Evolutionary conservation across 2,113 vertebrate species (phyloP), one percentile per base, ranked within the genome.

Genomic region (Cyprinodon tularosa): DNA sequence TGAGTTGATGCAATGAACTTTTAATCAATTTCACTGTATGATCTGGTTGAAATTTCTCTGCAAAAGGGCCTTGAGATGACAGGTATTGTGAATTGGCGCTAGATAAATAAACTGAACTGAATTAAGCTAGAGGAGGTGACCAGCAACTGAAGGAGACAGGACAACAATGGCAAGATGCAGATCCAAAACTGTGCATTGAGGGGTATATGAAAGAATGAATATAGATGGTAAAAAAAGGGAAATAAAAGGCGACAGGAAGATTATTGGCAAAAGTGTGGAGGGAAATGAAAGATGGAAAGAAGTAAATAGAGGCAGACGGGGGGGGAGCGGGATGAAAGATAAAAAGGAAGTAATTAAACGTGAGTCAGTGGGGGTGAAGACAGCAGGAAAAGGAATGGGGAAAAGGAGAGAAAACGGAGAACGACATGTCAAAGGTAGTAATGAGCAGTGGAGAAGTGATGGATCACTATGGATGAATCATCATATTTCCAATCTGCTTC

Each of bases 81-180:
- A 29, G 29, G 29, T 29, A 29, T 29, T 1, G 29, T 29, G 29
- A 1, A 29, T 29, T 29, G 29, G 29, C 29, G 29, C 29, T 29
- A 29, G 1, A 29, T 29, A 29, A 29, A 29, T 29, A 29, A 29
- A 29, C 29, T 29, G 29, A 29, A 29, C 29, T 29, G 29, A 29
- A 29, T 29, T 91, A 76, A 97, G 84, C 91, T 95, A 88, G 93
- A 96, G 96, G 62, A 96, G 69, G 44, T 97, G 78, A 44, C 96
- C 95, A 1, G 94, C 93, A 81, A 96, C 87, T 64, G 95, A 95
- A 64, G 91, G 83, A 72, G 95, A 66, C 36, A 96, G 94, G 13
- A 96, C 95, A 0, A 97, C 1, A 0, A 91, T 91, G 4, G 42
- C 0, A 95, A 97, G 10, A 93, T 94, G 0, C 93, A 87, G 69